Percentiles rank a stretch among this genome's conserved stretches.
Evolutionary conservation across 2,888 invertebrate species (phyloP).

Genomic region (Drosophila neonasuta): DNA sequence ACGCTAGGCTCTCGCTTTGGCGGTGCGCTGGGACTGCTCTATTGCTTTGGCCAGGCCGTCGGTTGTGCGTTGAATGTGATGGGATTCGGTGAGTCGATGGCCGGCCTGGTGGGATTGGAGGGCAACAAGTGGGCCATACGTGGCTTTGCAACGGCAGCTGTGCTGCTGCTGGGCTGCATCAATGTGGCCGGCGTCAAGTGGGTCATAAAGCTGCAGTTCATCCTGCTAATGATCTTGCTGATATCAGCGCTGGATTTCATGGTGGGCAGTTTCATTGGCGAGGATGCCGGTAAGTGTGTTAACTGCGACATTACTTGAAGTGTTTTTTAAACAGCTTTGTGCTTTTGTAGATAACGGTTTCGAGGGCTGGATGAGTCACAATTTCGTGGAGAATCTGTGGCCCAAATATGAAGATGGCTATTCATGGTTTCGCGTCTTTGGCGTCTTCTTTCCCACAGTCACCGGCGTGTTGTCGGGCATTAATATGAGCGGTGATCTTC

Average conservation of each 20-base stretch:
- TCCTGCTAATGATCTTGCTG: slow-evolving; percentile 91
- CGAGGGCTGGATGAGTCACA: slow-evolving; percentile 91
- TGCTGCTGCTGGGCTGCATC: slow-evolving; percentile 92
- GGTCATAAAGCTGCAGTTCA: slow-evolving; percentile 97
- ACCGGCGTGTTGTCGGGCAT: slow-evolving; percentile 98
- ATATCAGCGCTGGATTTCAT: slow-evolving; percentile 96
- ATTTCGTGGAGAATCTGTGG: slow-evolving; percentile 91
- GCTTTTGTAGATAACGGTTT: slow-evolving; percentile 88
- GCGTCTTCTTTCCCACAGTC: slow-evolving; percentile 98
- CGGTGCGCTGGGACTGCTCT: slow-evolving; percentile 95
- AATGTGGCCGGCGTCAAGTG: slow-evolving; percentile 98
- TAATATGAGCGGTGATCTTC: slow-evolving; percentile 98
- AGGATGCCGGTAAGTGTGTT: slow-evolving; percentile 85
- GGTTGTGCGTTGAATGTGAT: slow-evolving; percentile 97
- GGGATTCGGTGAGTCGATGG: slow-evolving; percentile 97
- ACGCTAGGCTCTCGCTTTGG: slow-evolving; percentile 96
- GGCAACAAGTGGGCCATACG: slow-evolving; percentile 91
- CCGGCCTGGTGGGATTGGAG: slow-evolving; percentile 89
- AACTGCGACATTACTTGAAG: background rate
- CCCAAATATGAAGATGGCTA: slow-evolving; percentile 90
- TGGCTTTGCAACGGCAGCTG: slow-evolving; percentile 93
- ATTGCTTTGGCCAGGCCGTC: slow-evolving; percentile 98
- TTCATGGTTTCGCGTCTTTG: slow-evolving; percentile 97
- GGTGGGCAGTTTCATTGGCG: slow-evolving; percentile 94
- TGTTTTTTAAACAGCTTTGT: background rate